Evolutionary conservation across 1,140 invertebrate genomes (phyloP).

Genomic region (Hydropsyche tenuis): DNA sequence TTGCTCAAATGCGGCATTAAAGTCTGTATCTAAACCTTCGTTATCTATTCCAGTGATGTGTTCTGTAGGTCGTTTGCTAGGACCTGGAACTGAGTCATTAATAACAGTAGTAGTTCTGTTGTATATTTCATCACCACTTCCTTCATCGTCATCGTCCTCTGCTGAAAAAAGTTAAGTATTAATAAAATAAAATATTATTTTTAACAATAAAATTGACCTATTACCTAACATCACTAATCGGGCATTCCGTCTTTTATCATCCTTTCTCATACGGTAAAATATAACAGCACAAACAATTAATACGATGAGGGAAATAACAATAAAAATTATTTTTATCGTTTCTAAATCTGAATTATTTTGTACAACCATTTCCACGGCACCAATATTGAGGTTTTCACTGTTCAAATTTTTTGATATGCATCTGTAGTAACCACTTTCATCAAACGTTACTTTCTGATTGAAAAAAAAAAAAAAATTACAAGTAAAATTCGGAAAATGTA

Average conservation of each 20-base stretch:
- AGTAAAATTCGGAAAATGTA: too few relatives aligned
- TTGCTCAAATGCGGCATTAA: slow-evolving; percentile 62
- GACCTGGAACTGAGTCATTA: slow-evolving; percentile 53
- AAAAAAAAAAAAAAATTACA: slow-evolving; percentile 48
- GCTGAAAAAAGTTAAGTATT: slow-evolving; percentile 51
- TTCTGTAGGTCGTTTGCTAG: slow-evolving; percentile 59
- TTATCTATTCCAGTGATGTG: slow-evolving; percentile 62
- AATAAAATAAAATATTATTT: slow-evolving; percentile 1
- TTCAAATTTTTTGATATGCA: slow-evolving; percentile 68
- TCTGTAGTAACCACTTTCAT: slow-evolving; percentile 69
- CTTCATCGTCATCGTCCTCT: slow-evolving; percentile 59
- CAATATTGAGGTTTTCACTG: slow-evolving; percentile 61
- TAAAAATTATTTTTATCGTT: slow-evolving; percentile 57
- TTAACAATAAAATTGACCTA: slow-evolving; percentile 32
- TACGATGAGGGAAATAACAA: slow-evolving; percentile 58
- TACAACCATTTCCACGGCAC: slow-evolving; percentile 68
- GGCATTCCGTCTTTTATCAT: slow-evolving; percentile 58
- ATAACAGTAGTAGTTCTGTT: slow-evolving; percentile 59
- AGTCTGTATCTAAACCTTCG: slow-evolving; percentile 61
- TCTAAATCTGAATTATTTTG: slow-evolving; percentile 61
- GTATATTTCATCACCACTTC: slow-evolving; percentile 60
- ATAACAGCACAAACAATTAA: slow-evolving; percentile 58
- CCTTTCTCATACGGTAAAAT: slow-evolving; percentile 56
- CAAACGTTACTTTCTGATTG: slow-evolving; percentile 66
- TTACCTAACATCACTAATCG: slow-evolving; percentile 56